Evolutionary conservation across 2,113 vertebrate species (phyloP), one percentile per base, ranked within the genome.

Genomic region (Eulemur rufifrons): DNA sequence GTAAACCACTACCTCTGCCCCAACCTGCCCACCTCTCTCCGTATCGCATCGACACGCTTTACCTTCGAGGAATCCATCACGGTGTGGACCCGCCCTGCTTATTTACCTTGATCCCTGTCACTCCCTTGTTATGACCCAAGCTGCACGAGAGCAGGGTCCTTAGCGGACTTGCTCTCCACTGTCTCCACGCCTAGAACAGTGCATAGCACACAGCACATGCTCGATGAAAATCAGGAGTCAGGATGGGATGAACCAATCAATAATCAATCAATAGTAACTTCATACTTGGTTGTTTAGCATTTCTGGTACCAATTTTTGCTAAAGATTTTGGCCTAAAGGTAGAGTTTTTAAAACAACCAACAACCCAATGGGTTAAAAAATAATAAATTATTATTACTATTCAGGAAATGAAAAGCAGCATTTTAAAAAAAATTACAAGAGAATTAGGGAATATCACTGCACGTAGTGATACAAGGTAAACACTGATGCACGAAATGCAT

Each of bases 131-230:
- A 52, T n/a, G 68, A 61, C 21, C 27, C 59, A 47, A 56, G 23
- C 25, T 47, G 32, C 0, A 0, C 1, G 7, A 45, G 2, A 73
- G 39, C 45, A 39, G 27, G 23, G 32, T 32, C 37, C 74, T 39
- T 8, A 39, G 63, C 6, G 14, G 42, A 54, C 50, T 47, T 17
- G 11, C 61, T 80, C 25, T 17, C 39, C 37, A 15, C 2, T 64
- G 54, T 45, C 29, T 71, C 23, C 14, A 3, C 2, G 20, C 42
- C 91, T 13, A 13, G 3, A 13, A 42, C 3, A 50, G 12, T 2
- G 25, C 11, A 73, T 9, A 27, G 29, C 76, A 66, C 69, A 17
- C 4, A 80, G 25, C 0, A 81, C 54, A 50, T 8, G 23, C 27
- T 76, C 83, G 34, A 7, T 69, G 39, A 89, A 95, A 83, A 71